phyloP scores from a whole-genome alignment of 2,888 invertebrate species.

The Nebria salina region DNA sequence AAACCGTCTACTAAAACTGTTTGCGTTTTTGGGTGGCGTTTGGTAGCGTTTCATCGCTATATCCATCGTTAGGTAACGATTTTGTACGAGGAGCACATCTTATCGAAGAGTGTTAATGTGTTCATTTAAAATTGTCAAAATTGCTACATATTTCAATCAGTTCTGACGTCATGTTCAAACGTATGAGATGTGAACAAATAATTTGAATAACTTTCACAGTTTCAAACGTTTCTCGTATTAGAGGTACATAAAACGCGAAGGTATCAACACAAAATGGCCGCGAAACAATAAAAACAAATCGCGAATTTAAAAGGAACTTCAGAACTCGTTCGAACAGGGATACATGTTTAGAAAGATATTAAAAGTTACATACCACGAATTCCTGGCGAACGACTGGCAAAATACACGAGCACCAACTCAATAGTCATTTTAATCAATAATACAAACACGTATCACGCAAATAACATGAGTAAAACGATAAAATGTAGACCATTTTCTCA shows the following conservation, averaged over 20 bases:
- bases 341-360: background rate
- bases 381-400: background rate
- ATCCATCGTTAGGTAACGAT: background rate
- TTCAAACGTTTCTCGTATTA: no score
- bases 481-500: background rate
- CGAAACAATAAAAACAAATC: background rate
- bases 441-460: background rate
- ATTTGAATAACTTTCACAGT: no score
- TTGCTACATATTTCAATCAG: background rate
- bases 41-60: background rate
- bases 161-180: no score
- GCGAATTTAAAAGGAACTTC: background rate
- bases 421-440: background rate
- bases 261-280: background rate
- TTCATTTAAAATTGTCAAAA: background rate
- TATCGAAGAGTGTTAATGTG: background rate
- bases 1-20: background rate
- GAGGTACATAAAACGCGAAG: no score
- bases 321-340: background rate
- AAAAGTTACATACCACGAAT: background rate
- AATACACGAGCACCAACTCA: background rate
- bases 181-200: no score
- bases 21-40: background rate
- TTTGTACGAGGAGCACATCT: background rate
- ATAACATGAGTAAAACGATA: background rate